Conservation (phyloP, 2,797 vertebrate species). For the Phoebastria nigripes region DNA sequence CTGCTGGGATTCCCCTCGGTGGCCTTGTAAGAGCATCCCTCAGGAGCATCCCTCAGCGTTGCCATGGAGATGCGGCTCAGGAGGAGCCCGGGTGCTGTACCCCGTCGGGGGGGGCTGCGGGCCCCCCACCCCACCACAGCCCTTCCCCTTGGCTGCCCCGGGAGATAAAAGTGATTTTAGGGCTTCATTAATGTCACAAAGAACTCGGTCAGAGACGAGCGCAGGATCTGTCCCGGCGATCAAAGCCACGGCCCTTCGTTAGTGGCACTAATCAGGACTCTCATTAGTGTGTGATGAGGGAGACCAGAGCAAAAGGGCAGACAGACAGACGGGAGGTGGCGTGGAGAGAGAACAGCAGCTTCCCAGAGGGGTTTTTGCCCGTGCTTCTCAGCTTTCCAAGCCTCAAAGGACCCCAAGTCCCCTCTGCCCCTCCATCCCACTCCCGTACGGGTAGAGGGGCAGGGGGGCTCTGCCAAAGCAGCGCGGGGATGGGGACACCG, state of each 20-base stretch:
- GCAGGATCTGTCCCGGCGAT: neutral
- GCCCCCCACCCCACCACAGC: neutral
- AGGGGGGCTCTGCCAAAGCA: neutral
- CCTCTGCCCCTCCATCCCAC: accelerated
- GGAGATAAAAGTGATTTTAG: neutral
- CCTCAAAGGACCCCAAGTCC: neutral
- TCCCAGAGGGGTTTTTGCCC: neutral
- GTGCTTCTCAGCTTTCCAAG: neutral
- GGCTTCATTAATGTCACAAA: neutral
- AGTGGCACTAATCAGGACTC: neutral
- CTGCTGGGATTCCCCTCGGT: neutral
- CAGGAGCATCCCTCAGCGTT: neutral
- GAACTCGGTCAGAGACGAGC: neutral
- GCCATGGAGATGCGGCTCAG: slow-evolving; percentile 39
- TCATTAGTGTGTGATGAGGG: neutral
- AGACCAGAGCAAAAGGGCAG: neutral
- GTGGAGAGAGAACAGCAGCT: neutral
- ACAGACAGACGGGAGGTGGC: neutral
- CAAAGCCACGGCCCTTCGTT: neutral
- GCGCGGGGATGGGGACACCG: neutral
- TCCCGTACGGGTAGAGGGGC: neutral
- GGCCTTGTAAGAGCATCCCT: neutral
- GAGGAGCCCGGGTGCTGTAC: neutral
- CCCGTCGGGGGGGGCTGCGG: no score
- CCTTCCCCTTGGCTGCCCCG: neutral